phyloP scores from a whole-genome alignment of 35 echinoderm and acorn worm species.

The Nesometra sesokonis region DNA sequence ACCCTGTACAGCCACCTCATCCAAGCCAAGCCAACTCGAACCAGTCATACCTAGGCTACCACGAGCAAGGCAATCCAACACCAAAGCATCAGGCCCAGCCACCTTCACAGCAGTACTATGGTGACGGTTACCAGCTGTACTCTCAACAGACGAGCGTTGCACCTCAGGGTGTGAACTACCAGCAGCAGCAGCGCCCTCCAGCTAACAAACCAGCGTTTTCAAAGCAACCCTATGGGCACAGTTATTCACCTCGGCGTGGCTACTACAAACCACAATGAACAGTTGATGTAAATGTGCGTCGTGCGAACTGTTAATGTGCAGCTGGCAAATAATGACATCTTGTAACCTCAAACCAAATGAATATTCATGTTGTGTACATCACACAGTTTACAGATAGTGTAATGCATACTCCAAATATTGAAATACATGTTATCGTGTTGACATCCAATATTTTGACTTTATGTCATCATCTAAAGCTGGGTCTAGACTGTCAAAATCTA shows the following conservation, averaged over 20 bases:
- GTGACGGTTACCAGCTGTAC: not conserved
- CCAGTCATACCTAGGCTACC: not conserved
- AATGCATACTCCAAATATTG: too few relatives aligned
- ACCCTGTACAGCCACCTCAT: not conserved
- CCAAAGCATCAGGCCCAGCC: not conserved
- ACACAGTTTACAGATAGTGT: too few relatives aligned
- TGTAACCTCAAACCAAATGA: too few relatives aligned
- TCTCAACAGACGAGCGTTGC: not conserved
- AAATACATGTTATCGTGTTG: too few relatives aligned
- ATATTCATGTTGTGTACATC: too few relatives aligned
- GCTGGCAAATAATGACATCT: too few relatives aligned
- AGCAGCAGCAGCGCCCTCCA: not conserved
- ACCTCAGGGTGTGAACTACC: not conserved
- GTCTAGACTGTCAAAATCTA: too few relatives aligned
- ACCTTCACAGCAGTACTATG: not conserved
- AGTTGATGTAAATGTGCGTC: too few relatives aligned
- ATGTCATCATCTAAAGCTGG: too few relatives aligned
- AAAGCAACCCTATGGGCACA: not conserved
- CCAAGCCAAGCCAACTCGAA: not conserved
- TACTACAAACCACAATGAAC: not conserved
- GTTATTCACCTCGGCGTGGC: not conserved
- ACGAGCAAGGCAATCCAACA: not conserved
- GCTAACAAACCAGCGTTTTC: not conserved
- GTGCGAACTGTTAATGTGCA: too few relatives aligned
- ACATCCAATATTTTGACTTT: too few relatives aligned